Evolutionary conservation across 64 coral and sea anemone species (phyloP).

Genomic region (Cladopsammia gracilis): DNA sequence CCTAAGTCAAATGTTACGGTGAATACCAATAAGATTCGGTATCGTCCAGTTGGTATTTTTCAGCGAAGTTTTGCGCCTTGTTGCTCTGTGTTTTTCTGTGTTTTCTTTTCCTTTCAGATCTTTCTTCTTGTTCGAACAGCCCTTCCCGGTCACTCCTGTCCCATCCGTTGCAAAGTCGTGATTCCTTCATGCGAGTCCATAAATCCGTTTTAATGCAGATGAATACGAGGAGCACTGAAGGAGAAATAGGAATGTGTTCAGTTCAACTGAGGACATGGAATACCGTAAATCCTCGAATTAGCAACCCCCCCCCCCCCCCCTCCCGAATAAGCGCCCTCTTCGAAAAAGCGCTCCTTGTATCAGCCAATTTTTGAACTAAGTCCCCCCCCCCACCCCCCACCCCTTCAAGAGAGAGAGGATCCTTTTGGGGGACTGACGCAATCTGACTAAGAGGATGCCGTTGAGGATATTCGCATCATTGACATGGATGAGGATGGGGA

Average conservation of each 20-base stretch:
- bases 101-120: constrained; percentile 41
- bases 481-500: too few species aligned
- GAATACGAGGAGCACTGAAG: neutral
- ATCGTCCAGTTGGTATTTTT: constrained; percentile 55
- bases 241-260: neutral
- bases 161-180: neutral
- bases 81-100: constrained; percentile 37
- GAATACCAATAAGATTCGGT: neutral
- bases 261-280: neutral
- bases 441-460: too few species aligned
- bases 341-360: too few species aligned
- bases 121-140: constrained; percentile 39
- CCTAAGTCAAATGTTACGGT: neutral
- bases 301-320: neutral
- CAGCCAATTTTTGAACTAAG: too few species aligned
- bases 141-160: neutral
- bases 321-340: too few species aligned
- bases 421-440: too few species aligned
- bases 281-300: neutral
- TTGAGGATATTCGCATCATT: too few species aligned
- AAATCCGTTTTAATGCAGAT: constrained; percentile 26
- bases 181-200: neutral
- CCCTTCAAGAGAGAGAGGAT: too few species aligned
- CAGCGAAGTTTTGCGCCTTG: constrained; percentile 32
- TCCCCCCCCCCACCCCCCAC: too few species aligned